Base-by-base conservation (phyloP, 1,140 invertebrate genomes). In the Bombus waltoni region DNA sequence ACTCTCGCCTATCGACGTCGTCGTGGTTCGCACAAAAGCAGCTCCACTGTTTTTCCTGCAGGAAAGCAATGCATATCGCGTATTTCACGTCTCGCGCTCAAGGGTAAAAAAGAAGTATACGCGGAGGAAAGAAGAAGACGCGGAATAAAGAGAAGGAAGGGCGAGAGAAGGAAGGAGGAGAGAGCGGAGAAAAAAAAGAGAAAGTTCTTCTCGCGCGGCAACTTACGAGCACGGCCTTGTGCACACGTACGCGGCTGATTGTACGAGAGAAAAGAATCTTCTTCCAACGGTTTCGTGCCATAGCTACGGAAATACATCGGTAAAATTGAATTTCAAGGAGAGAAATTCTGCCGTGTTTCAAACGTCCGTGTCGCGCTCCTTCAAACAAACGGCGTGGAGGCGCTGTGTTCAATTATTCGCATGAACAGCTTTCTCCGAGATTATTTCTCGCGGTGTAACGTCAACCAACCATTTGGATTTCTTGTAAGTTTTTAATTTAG, bases 21-120 rank as follows among this genome's bases (percentile, higher is more conserved):
- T 53, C 86, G 42, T 81, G 79, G 38, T 66, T 80, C 77, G 53
- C 42, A 74, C 83, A 86, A 85, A 88, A 81, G 83, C 83, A 22
- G 81, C 35, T 38, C 47, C 76, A 70, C 76, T 79, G 82, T 87
- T 84, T 75, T 62, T 79, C 70, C 44, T 47, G 18, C 0, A 38
- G 44, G 40, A 85, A 85, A 66, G 70, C 42, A 57, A 81, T 59
- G 77, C 77, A 57, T 66, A 85, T 83, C 76, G 75, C 53, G 72
- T 42, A 87, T 81, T 72, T 83, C 79, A 73, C 79, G 35, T 82
- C 32, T 40, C 73, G 32, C 32, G 22, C 83, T 87, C 66, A 53
- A 66, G 57, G 44, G 42, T 13, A 32, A 32, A 71, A 73, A 80
- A 81, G 75, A 28, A 22, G 6, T 53, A 22, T 53, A 53, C 47